Evolutionary conservation across 2,113 vertebrate genomes (phyloP), one percentile per base, ranked within the genome.

Genomic region (Forbesichthys agassizii): DNA sequence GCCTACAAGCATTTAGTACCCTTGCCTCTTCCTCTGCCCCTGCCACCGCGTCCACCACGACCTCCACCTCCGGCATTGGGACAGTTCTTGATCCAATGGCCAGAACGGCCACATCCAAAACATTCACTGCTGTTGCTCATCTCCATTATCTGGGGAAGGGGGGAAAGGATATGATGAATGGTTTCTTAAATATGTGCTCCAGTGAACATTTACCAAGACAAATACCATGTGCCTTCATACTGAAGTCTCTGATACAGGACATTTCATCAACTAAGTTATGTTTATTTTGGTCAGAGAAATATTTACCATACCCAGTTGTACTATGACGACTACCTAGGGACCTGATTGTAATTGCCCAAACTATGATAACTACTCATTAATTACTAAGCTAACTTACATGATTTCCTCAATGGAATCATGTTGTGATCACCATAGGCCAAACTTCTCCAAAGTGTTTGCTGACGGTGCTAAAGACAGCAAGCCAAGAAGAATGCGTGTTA

Each of bases 31-130:
- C 95, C 95, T 58, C 97, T 92, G 84, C 96, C 95, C 81, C 95
- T 90, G 75, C 95, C 94, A 57, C 97, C 92, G 82, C 96, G 95
- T 80, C 95, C 89, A 75, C 95, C 94, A 69, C 96, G 94, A 6
- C 95, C 96, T 79, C 96, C 95, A 54, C 93, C 90, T 12, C 94
- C 92, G 11, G 93, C 94, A 79, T 90, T 93, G 4, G 98, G 98
- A 88, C 97, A 99, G 72, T 98, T 93, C 85, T 98, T 95, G 74
- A 96, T 93, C 98, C 97, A 99, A 79, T 99, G 97, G 11, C 97
- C 98, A 47, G 95, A 92, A 57, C 96, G 95, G 82, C 96, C 96
- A 88, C 98, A 99, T 83, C 96, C 96, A 90, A 97, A 99, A 83
- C 98, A 99, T 68, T 99, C 96, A 27, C 95, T 98, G 94, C 92